Conservation (phyloP, 1,140 invertebrate species). For the Leucophenga varia region DNA sequence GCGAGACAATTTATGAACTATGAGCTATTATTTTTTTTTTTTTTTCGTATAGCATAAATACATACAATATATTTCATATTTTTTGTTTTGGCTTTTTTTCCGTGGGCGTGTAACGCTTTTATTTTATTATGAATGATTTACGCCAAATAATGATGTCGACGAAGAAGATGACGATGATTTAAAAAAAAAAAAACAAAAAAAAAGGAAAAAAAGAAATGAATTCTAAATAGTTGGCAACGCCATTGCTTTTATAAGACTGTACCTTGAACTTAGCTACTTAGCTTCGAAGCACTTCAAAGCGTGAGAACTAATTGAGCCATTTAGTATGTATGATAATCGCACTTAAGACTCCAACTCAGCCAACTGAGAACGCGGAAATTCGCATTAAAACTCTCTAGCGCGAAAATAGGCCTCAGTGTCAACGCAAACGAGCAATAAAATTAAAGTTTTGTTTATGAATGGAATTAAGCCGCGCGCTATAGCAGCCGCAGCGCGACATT, state of each 20-base stretch:
- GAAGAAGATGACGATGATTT: too few relatives aligned
- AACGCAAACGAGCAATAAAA: constrained; percentile 39
- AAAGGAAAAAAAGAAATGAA: too few relatives aligned
- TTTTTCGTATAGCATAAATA: too few relatives aligned
- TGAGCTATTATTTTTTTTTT: constrained; percentile 47
- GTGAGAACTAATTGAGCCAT: constrained; percentile 53
- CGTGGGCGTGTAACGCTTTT: constrained; percentile 51
- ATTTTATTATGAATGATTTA: constrained; percentile 51
- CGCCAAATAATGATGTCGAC: too few relatives aligned
- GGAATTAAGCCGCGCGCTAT: constrained; percentile 34
- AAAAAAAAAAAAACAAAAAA: too few relatives aligned
- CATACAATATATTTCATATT: too few relatives aligned
- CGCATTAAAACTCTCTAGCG: constrained; percentile 15
- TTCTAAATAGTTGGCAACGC: too few relatives aligned
- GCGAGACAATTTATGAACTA: constrained; percentile 47
- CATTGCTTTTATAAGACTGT: too few relatives aligned
- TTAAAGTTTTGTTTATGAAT: constrained; percentile 56
- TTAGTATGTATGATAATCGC: constrained; percentile 43
- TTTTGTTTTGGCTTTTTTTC: too few relatives aligned
- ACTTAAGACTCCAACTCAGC: constrained; percentile 30
- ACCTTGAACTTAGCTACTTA: too few relatives aligned
- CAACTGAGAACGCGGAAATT: constrained; percentile 2
- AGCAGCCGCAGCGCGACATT: constrained; percentile 13
- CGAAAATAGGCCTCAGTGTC: too few relatives aligned
- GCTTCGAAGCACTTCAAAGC: too few relatives aligned